Conservation (phyloP, 2,113 vertebrate genomes). For the Elgaria multicarinata region DNA sequence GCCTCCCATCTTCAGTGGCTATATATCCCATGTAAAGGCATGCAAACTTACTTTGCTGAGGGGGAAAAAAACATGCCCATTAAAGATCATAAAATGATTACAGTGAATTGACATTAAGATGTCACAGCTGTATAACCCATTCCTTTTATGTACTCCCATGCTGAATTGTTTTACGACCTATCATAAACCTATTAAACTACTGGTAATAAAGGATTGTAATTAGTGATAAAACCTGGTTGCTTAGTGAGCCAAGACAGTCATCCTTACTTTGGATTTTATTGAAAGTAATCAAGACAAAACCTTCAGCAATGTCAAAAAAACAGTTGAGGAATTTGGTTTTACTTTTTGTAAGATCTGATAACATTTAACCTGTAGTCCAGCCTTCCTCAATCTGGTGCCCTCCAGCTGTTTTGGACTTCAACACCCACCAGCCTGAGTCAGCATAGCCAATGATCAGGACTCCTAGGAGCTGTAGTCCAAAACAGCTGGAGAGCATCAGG, state of each 20-base stretch:
- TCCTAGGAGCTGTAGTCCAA: too few species aligned
- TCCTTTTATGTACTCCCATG: constrained; percentile 86
- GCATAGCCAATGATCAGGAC: too few species aligned
- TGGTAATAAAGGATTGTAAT: constrained; percentile 94
- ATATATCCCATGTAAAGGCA: constrained; percentile 68
- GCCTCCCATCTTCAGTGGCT: constrained; percentile 69
- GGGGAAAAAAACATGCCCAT: constrained; percentile 60
- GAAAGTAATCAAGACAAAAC: constrained; percentile 82
- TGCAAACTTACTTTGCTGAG: constrained; percentile 70
- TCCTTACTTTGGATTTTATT: constrained; percentile 86
- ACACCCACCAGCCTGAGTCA: too few species aligned
- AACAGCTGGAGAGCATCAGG: too few species aligned
- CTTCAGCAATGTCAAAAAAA: constrained; percentile 86
- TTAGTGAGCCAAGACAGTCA: constrained; percentile 90
- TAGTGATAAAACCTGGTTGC: constrained; percentile 93
- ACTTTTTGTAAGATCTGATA: constrained; percentile 25
- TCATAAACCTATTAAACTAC: constrained; percentile 94
- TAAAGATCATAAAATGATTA: constrained; percentile 87
- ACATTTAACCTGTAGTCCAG: constrained; percentile 9
- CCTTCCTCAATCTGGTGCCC: too few species aligned
- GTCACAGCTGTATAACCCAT: constrained; percentile 87
- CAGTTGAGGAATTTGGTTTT: constrained; percentile 45
- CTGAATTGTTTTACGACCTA: constrained; percentile 93
- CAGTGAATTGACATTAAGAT: constrained; percentile 90
- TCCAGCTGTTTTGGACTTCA: too few species aligned